A percentile compares a stretch with the other conserved stretches of the same genome.
phyloP scores from a whole-genome alignment of 30 jellyfish, hydroid and myxozoan species.

The Rhopilema esculentum region DNA sequence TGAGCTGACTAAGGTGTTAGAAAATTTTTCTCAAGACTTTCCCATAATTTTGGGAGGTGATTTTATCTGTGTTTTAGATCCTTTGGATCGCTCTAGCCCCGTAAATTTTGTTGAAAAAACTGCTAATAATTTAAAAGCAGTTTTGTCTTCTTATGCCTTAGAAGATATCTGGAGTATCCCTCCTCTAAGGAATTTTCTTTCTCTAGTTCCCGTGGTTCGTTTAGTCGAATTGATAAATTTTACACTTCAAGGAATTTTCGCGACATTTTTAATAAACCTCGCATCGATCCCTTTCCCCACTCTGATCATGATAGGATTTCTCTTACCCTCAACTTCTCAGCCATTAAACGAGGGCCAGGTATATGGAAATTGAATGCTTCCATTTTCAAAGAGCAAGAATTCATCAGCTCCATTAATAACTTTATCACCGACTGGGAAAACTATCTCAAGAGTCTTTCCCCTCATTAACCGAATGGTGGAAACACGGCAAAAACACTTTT shows the following conservation, averaged over 20 bases:
- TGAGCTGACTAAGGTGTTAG: neutral
- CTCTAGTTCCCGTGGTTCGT: constrained; percentile 1
- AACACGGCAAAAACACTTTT: neutral
- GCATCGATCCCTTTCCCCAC: constrained; percentile 8
- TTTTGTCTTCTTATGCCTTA: neutral
- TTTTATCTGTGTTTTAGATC: constrained; percentile 6
- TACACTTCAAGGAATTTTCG: constrained; percentile 12
- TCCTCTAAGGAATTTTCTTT: neutral
- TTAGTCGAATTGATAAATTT: constrained; percentile 4
- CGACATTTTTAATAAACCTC: neutral
- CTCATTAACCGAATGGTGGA: constrained; percentile 6
- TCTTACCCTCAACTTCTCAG: constrained; percentile 2
- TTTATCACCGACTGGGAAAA: neutral
- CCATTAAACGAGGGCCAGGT: constrained; percentile 8
- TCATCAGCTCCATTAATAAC: neutral
- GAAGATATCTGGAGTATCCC: constrained; percentile 30
- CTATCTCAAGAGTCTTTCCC: neutral
- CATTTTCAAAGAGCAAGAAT: constrained; percentile 1
- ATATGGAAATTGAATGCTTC: constrained; percentile 13
- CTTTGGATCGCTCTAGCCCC: neutral
- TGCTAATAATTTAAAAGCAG: neutral
- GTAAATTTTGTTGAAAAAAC: neutral
- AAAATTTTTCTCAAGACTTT: neutral
- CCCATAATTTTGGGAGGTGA: constrained; percentile 23
- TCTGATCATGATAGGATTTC: constrained; percentile 14